Evolutionary conservation across 2,797 vertebrate species (phyloP).

Genomic region (Brachyrhaphis roseni): DNA sequence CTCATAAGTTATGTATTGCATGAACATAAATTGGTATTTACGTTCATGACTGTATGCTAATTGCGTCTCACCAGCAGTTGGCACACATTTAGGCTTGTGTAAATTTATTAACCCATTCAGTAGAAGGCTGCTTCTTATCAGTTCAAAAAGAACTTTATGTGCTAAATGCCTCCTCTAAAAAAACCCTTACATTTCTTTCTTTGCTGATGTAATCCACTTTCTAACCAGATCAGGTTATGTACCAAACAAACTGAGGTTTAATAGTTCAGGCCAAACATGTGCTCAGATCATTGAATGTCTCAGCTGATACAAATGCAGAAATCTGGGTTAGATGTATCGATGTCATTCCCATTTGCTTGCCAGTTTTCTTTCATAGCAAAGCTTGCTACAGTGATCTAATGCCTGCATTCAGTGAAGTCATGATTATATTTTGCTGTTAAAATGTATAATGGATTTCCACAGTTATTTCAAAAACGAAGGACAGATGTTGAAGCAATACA

Average conservation of each 20-base stretch:
- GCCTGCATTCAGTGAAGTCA: slow-evolving; percentile 19
- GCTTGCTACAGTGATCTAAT: slow-evolving; percentile 34
- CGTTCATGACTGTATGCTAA: background rate
- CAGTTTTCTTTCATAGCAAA: slow-evolving; percentile 22
- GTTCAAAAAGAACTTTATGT: slow-evolving; percentile 50
- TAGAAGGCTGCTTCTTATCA: slow-evolving; percentile 71
- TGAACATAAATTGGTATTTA: background rate
- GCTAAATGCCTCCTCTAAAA: slow-evolving; percentile 36
- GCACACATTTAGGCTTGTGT: slow-evolving; percentile 27
- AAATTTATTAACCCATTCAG: slow-evolving; percentile 34
- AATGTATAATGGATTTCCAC: slow-evolving; percentile 5
- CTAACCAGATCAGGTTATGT: slow-evolving; percentile 56
- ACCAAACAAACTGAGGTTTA: slow-evolving; percentile 42
- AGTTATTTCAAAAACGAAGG: background rate
- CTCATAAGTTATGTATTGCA: background rate
- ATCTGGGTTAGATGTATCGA: slow-evolving; percentile 14
- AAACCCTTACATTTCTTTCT: slow-evolving; percentile 36
- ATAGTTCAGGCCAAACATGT: slow-evolving; percentile 25
- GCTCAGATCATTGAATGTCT: slow-evolving; percentile 36
- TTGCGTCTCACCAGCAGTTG: background rate
- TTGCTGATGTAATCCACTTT: slow-evolving; percentile 65
- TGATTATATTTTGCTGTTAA: slow-evolving; percentile 4
- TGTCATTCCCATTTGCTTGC: slow-evolving; percentile 11
- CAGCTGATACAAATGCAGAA: slow-evolving; percentile 13
- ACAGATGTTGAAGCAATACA: slow-evolving; percentile 26